A percentile compares a stretch with the other conserved stretches of the same genome.
Evolutionary conservation across 30 jellyfish, hydroid and myxozoan species (phyloP).

Genomic region (Aurelia aurita complex sp. Pacific): DNA sequence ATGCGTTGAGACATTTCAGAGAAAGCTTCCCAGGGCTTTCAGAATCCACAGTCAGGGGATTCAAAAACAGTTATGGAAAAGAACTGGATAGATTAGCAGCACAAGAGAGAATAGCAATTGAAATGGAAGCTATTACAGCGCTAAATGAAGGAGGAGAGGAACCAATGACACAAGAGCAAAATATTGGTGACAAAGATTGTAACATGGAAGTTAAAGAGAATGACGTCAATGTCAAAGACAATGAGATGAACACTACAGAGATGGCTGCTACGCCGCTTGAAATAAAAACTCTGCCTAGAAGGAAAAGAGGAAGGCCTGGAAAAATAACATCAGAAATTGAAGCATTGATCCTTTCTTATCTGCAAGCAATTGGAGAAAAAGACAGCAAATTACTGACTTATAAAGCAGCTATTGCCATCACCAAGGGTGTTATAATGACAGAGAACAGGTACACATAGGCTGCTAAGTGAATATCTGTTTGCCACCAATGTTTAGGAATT

Average conservation of each 20-base stretch:
- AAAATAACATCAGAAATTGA: conserved; percentile 10
- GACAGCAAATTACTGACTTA: conserved; percentile 28
- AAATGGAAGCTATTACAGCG: not conserved
- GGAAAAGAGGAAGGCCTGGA: conserved; percentile 46
- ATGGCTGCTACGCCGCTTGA: conserved; percentile 1
- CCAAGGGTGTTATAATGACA: conserved; percentile 46
- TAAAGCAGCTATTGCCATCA: conserved; percentile 44
- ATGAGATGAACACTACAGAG: not conserved
- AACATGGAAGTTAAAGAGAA: not conserved
- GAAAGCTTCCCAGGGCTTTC: conserved; percentile 45
- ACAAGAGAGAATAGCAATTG: not conserved
- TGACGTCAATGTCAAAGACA: not conserved
- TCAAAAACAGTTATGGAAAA: conserved; percentile 33
- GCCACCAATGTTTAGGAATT: not conserved
- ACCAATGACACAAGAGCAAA: too few relatives aligned
- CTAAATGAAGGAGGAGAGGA: too few relatives aligned
- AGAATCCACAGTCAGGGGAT: conserved; percentile 63
- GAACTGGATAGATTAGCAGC: conserved; percentile 15
- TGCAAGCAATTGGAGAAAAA: conserved; percentile 52
- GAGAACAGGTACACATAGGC: conserved; percentile 34
- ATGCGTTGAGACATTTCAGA: conserved; percentile 33
- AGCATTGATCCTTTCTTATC: conserved; percentile 22
- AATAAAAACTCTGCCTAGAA: conserved; percentile 31
- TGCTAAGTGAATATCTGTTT: not conserved
- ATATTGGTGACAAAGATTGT: too few relatives aligned